Evolutionary conservation across 2,888 invertebrate genomes (phyloP), one percentile per base, ranked within the genome.

Genomic region (Corythucha ciliata): DNA sequence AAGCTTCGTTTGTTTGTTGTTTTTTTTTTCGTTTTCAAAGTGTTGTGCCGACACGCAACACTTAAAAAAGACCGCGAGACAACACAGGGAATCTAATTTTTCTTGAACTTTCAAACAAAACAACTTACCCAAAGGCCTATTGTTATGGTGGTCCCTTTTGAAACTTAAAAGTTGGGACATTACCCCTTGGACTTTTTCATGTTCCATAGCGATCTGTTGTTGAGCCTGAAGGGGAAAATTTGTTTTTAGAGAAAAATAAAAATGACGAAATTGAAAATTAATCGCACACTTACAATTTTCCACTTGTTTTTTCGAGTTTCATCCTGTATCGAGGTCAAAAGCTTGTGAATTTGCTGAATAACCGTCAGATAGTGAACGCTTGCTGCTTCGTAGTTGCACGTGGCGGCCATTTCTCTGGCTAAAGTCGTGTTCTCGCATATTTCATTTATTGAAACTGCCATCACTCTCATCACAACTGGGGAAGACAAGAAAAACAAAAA

Each of bases 371-470:
- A 94, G 70, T 92, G 93, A 53, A 93, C 87, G 60, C 84, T 78
- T 21, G 96, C 87, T 57, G 88, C 86, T 66, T 96, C 94, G 67
- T 97, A 97, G 70, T 93, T 91, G 20, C 96, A 94, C 67, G 89
- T 81, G 64, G 96, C 73, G 56, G 92, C 89, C 82, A 87, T 88
- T 74, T 97, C 94, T 65, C 96, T 77, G 52, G 92, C 96, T 70
- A 92, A 72, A 71, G 89, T 91, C 54, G 92, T 87, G 74, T 92
- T 93, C 73, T 93, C 92, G 74, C 83, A 85, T 72, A 92, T 89
- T 74, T 91, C 90, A 70, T 81, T 83, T 69, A 86, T 80, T 67
- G 83, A 83, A 70, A 86, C 84, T 72, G 86, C 85, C 89, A 90
- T 89, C 70, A 79, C 62, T 58, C 61, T 63, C 64, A 64, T 62